These are phyloP conservation scores for Bos taurus DNA, from an alignment of 2,113 vertebrate genomes.

Conservation along the genomic window DNA sequence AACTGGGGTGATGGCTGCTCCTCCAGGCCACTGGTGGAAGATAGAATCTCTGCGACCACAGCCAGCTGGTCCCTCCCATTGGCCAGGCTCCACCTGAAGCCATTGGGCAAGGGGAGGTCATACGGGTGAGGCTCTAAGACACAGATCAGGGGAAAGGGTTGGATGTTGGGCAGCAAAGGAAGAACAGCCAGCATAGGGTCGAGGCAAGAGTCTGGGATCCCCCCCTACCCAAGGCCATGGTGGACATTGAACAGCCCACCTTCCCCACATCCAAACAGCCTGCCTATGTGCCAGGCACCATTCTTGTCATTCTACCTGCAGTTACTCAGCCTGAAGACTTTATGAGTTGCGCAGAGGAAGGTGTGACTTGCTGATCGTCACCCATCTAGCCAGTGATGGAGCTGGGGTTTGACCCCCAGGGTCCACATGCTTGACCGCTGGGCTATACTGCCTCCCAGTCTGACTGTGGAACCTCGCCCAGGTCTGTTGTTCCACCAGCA, in stretches of 20 bases:
- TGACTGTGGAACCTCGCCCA: accelerated
- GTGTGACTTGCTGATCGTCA: accelerated
- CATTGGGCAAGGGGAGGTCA: accelerated
- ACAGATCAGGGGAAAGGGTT: not conserved
- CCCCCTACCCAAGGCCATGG: accelerated
- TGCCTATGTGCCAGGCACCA: accelerated
- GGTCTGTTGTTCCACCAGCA: accelerated
- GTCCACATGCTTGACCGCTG: not conserved
- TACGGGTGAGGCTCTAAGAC: not conserved
- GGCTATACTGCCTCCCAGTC: accelerated
- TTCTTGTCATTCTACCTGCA: accelerated
- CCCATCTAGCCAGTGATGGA: not conserved
- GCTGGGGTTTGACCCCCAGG: not conserved
- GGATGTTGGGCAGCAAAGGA: not conserved
- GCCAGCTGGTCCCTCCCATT: accelerated
- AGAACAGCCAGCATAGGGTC: not conserved
- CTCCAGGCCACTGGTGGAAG: not conserved
- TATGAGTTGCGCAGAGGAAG: not conserved
- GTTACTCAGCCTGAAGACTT: accelerated
- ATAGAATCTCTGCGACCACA: accelerated
- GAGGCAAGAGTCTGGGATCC: accelerated
- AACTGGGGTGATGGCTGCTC: not conserved
- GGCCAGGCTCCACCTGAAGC: not conserved
- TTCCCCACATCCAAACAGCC: accelerated
- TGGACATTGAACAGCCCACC: not conserved